Base-by-base conservation (phyloP, 2,113 vertebrate species). In the Callocephalon fimbriatum region DNA sequence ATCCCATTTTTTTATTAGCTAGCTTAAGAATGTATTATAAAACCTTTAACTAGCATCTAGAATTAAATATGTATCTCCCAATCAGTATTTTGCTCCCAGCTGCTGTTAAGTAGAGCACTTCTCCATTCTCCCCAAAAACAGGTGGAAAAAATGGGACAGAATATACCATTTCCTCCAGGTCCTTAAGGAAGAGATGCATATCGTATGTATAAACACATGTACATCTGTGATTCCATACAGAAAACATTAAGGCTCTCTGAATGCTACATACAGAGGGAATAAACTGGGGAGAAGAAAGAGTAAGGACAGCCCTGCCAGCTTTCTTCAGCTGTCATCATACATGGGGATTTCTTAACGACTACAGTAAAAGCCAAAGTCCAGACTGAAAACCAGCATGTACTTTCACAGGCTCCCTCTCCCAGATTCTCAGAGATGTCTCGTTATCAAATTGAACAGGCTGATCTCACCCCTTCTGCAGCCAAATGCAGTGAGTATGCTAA, bases 401-500 rank as follows among this genome's bases (percentile, higher is more conserved):
- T 62, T 56, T 29, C 47, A 27, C 0, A 45, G 42, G 50, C 50
- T 65, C 50, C 37, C 23, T 81, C 59, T 73, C n/a, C 45, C 67
- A 63, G 67, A 71, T 35, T 47, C 72, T 74, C 23, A 12, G 19
- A 26, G 27, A 42, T 22, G 25, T 35, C 71, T 25, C 29, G 2
- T 47, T 75, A 40, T 70, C 75, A 72, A 67, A 90, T 15, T 35
- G 47, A 89, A 86, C 51, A 90, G 81, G 76, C 68, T 12, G 4
- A 95, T 80, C 82, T 90, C 84, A 81, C 73, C 51, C 63, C 26
- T 65, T 80, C 89, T 79, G 74, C 88, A 92, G 76, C 66, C 44
- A 90, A 91, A 86, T 58, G 66, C 68, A 82, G 50, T 66, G 51
- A 73, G 70, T 50, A 29, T 61, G 51, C 38, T 90, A 88, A 67